A percentile compares a stretch with the other conserved stretches of the same genome.
These are phyloP conservation scores for Lasioglossum leucozonium DNA, from an alignment of 2,888 invertebrate species.

Conservation along the genomic window DNA sequence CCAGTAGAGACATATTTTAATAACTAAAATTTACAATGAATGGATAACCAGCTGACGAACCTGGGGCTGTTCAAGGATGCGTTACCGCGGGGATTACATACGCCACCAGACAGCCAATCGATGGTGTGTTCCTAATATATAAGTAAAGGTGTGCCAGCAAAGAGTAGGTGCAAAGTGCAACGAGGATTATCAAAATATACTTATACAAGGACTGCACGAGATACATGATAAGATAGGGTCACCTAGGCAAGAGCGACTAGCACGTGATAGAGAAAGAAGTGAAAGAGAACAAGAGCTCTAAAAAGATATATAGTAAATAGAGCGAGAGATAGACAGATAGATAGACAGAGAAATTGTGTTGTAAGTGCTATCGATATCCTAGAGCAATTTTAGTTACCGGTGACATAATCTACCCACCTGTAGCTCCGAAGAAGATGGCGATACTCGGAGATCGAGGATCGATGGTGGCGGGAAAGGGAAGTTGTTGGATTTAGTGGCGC, in stretches of 20 bases:
- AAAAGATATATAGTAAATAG: conserved; percentile 48
- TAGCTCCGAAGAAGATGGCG: conserved; percentile 81
- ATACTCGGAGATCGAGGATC: conserved; percentile 82
- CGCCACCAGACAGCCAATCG: conserved; percentile 81
- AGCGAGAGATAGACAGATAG: conserved; percentile 22
- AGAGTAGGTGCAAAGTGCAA: conserved; percentile 73
- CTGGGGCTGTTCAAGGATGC: conserved; percentile 47
- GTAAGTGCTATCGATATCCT: conserved; percentile 37
- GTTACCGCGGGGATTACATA: conserved; percentile 66
- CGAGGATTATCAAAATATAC: conserved; percentile 58
- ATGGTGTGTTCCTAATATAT: conserved; percentile 69
- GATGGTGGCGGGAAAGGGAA: conserved; percentile 82
- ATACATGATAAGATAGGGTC: conserved; percentile 38
- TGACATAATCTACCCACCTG: conserved; percentile 79
- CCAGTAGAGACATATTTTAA: conserved; percentile 59
- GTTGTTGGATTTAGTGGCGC: conserved; percentile 73
- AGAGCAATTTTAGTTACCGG: conserved; percentile 35
- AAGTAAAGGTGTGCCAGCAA: conserved; percentile 70
- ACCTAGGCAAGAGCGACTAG: conserved; percentile 57
- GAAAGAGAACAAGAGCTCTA: conserved; percentile 40
- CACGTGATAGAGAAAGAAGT: conserved; percentile 61
- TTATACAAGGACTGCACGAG: conserved; percentile 40
- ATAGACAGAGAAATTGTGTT: not conserved
- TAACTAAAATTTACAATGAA: conserved; percentile 61
- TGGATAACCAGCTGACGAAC: conserved; percentile 63